Base-by-base conservation (phyloP, 2,113 vertebrate genomes). In the Sterna hirundo region DNA sequence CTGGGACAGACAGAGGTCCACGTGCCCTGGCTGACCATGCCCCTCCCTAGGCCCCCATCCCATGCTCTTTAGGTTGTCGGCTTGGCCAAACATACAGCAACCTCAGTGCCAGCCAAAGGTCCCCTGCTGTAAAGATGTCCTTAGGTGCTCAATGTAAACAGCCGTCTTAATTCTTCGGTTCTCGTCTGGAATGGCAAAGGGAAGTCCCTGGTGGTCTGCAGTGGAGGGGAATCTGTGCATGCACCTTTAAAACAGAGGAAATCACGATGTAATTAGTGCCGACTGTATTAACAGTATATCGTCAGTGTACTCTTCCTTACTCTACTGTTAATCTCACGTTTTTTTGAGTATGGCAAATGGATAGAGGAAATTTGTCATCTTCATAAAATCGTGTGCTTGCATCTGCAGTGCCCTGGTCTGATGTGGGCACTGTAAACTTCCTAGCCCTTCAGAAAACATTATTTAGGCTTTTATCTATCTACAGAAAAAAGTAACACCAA, bases 51-150 rank as follows among this genome's bases (percentile, higher is more conserved):
- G 27, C 4, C 15, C 23, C 27, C 5, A 3, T 29, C 14, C 25
- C 2, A 0, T 15, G n/a, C 15, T 57, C 18, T 30, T 44, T 42
- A 27, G 26, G 10, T 64, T 34, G 49, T 14, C 0, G 1, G 7
- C 32, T 61, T 72, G 52, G 36, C 30, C 30, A 42, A 40, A 51
- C 30, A 6, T 34, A 13, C 17, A 65, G 30, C 13, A 64, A 32
- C 20, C 42, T 51, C 34, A 21, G 25, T 62, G 36, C 49, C 52
- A 79, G 54, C 58, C 61, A 47, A 9, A 51, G 20, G 29, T 47
- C 16, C 25, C 15, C 18, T 44, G 30, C 38, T 34, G 30, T 42
- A 15, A 57, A 69, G 11, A 32, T 22, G 64, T 54, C 57, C 16
- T 38, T n/a, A 34, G 38, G 22, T 70, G 25, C n/a, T 65, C 30